These are phyloP conservation scores for Punctoribates punctum DNA, from an alignment of 2,888 invertebrate genomes.

Conservation along the genomic window DNA sequence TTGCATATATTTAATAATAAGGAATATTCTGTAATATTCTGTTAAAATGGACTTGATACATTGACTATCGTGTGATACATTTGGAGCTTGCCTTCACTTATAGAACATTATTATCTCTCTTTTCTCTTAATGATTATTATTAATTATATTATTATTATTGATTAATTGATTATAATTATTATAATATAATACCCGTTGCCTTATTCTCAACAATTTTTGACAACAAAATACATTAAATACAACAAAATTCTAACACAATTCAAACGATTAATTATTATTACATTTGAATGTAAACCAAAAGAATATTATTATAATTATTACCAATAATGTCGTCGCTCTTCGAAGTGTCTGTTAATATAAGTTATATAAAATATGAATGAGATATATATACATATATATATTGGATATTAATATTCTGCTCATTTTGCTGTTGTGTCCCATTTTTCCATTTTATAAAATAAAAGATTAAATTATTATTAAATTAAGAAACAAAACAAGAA, in stretches of 20 bases:
- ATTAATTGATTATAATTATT: constrained; percentile 19
- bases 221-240: constrained; percentile 11
- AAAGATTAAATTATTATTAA: not conserved
- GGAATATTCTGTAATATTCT: not conserved
- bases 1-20: not conserved
- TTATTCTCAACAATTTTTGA: constrained; percentile 11
- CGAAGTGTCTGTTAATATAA: constrained; percentile 22
- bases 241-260: not conserved
- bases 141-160: not conserved
- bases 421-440: constrained; percentile 36
- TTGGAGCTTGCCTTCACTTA: constrained; percentile 34
- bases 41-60: no score
- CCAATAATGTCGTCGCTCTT: constrained; percentile 21
- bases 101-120: not conserved
- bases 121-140: constrained; percentile 1
- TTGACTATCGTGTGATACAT: constrained; percentile 37
- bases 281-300: not conserved
- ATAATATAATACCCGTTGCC: constrained; percentile 33
- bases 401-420: constrained; percentile 28
- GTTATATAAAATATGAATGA: constrained; percentile 8
- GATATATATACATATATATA: constrained; percentile 16
- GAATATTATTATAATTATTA: constrained; percentile 4
- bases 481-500: constrained; percentile 11
- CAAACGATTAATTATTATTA: not conserved
- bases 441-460: constrained; percentile 34